phyloP scores from a whole-genome alignment of 2,113 vertebrate genomes.

The Grallaria varia region DNA sequence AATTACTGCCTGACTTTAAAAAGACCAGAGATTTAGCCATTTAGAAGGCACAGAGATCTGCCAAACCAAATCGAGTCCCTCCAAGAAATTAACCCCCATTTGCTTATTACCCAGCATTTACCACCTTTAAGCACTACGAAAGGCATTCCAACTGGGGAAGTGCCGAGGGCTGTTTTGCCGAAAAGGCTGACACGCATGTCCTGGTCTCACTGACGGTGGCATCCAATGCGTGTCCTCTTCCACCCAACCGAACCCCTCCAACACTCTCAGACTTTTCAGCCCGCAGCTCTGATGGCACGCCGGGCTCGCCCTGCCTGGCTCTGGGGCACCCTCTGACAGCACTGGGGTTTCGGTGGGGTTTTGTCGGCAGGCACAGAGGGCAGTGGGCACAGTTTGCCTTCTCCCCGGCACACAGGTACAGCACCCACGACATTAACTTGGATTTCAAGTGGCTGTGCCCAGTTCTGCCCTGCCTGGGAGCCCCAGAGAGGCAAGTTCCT shows the following conservation, averaged over 20 bases:
- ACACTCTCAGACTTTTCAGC: not conserved
- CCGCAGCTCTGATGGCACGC: not conserved
- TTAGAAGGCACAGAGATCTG: not conserved
- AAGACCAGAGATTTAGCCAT: not conserved
- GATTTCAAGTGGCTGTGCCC: not conserved
- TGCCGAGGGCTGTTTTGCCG: not conserved
- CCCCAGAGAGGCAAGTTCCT: not conserved
- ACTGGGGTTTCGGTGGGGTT: not conserved
- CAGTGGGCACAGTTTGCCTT: not conserved
- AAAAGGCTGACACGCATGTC: not conserved
- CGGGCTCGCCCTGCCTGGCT: accelerated
- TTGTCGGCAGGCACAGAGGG: not conserved
- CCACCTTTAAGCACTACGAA: not conserved
- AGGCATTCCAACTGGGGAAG: not conserved
- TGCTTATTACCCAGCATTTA: not conserved
- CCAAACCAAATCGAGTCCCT: not conserved
- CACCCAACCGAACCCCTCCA: not conserved
- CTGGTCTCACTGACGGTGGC: not conserved
- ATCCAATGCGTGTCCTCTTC: not conserved
- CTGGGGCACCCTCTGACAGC: not conserved
- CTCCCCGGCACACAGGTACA: not conserved
- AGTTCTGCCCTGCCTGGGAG: not conserved
- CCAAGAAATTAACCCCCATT: not conserved
- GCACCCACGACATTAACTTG: not conserved
- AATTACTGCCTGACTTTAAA: not conserved